Evolutionary conservation across 2,888 invertebrate species (phyloP).

Genomic region (Merodon equestris): DNA sequence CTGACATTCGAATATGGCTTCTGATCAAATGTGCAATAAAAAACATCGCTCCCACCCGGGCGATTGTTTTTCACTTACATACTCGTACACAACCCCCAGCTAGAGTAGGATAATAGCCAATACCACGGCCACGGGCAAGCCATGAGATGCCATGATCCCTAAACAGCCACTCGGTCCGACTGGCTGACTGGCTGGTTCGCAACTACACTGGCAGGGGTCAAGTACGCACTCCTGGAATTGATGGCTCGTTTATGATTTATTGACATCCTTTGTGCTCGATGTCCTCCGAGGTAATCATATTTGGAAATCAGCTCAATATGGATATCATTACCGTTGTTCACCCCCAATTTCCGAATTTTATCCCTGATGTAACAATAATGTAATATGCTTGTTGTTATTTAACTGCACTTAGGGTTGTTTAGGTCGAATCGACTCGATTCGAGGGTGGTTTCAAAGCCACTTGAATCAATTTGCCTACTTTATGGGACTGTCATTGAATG

Average conservation of each 20-base stretch:
- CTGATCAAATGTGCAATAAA: constrained; percentile 47
- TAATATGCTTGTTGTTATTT: constrained; percentile 65
- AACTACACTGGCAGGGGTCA: constrained; percentile 47
- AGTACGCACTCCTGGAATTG: constrained; percentile 70
- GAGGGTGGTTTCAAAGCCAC: constrained; percentile 60
- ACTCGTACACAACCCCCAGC: constrained; percentile 48
- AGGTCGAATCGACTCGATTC: constrained; percentile 53
- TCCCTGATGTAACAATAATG: constrained; percentile 69
- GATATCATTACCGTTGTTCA: constrained; percentile 68
- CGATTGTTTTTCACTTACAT: constrained; percentile 65
- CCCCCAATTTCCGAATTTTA: constrained; percentile 68
- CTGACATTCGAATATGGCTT: constrained; percentile 53
- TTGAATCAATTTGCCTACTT: constrained; percentile 64
- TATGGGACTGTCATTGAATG: constrained; percentile 62
- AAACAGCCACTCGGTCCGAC: too few species aligned
- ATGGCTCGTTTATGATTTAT: constrained; percentile 70
- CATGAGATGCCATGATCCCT: constrained; percentile 21
- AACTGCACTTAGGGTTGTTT: constrained; percentile 65
- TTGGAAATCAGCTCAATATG: constrained; percentile 69
- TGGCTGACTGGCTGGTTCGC: neutral
- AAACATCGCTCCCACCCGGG: constrained; percentile 39
- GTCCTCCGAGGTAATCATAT: constrained; percentile 68
- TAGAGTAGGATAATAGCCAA: constrained; percentile 54
- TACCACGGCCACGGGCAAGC: constrained; percentile 47
- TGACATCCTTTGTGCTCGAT: constrained; percentile 70